phyloP scores from a whole-genome alignment of 2,797 vertebrate species.

The Ctenopoma multispine region DNA sequence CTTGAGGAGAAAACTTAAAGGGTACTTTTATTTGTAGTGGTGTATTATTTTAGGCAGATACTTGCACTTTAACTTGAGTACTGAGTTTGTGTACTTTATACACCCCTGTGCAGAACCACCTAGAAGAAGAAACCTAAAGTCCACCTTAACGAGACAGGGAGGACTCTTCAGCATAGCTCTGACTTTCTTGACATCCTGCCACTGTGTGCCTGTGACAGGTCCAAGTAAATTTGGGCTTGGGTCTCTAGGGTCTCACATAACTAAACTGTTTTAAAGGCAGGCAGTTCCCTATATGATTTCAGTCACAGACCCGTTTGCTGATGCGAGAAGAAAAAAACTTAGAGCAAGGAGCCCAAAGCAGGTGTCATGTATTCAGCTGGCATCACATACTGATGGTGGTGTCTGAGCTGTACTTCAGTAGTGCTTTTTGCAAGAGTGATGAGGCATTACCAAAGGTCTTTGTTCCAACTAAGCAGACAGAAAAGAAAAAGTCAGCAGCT shows the following conservation, averaged over 20 bases:
- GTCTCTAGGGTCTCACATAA: slow-evolving; percentile 47
- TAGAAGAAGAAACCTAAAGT: slow-evolving; percentile 16
- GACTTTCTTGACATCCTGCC: slow-evolving; percentile 42
- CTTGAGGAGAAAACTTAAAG: no score
- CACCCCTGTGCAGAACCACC: fast-evolving
- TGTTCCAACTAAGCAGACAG: slow-evolving; percentile 50
- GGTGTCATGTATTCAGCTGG: slow-evolving; percentile 53
- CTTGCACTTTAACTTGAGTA: no score
- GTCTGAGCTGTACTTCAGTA: slow-evolving; percentile 44
- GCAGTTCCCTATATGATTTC: slow-evolving; percentile 17
- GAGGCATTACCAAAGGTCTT: slow-evolving; percentile 51
- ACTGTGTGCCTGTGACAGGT: slow-evolving; percentile 50
- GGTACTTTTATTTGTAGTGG: no score
- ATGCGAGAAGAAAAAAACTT: slow-evolving; percentile 33
- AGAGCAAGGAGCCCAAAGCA: slow-evolving; percentile 45
- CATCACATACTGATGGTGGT: slow-evolving; percentile 25
- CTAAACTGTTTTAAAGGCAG: slow-evolving; percentile 26
- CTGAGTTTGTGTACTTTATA: no score
- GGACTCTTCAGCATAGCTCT: slow-evolving; percentile 31
- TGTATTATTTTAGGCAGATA: no score
- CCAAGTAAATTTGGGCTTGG: slow-evolving; percentile 35
- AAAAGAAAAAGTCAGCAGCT: slow-evolving; percentile 56
- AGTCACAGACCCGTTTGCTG: slow-evolving; percentile 31
- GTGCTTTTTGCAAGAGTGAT: slow-evolving; percentile 41
- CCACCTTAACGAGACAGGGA: slow-evolving; percentile 35